These are phyloP conservation scores for Polydrusus cervinus DNA, from an alignment of 2,888 invertebrate species.

Conservation along the genomic window DNA sequence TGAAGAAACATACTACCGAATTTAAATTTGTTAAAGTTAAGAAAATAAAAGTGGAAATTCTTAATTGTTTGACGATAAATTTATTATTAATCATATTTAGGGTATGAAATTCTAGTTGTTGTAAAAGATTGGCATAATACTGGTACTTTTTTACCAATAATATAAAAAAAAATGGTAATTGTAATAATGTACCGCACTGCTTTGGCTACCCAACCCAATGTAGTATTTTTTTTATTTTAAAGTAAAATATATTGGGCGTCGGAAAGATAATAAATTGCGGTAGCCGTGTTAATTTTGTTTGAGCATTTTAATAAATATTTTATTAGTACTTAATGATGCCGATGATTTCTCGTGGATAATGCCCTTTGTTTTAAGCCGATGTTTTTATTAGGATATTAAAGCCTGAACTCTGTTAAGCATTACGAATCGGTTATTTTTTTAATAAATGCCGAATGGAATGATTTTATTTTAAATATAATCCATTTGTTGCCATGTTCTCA, in stretches of 20 bases:
- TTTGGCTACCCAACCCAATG: background rate
- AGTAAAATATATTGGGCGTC: slow-evolving; percentile 39
- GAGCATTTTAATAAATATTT: slow-evolving; percentile 49
- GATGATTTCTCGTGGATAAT: slow-evolving; percentile 36
- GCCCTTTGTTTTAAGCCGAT: slow-evolving; percentile 53
- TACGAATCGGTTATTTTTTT: slow-evolving; percentile 14
- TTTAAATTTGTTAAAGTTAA: too few relatives aligned
- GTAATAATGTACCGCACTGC: slow-evolving; percentile 23
- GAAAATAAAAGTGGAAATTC: too few relatives aligned
- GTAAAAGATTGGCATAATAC: too few relatives aligned
- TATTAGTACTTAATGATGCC: slow-evolving; percentile 49
- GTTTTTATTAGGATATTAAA: slow-evolving; percentile 36
- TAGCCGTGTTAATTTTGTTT: slow-evolving; percentile 55
- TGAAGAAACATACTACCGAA: too few relatives aligned
- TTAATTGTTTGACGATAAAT: too few relatives aligned
- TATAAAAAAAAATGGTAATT: background rate
- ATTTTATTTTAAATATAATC: too few relatives aligned
- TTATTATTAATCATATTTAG: too few relatives aligned
- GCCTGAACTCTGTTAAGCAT: slow-evolving; percentile 1
- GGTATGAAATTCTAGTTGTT: too few relatives aligned
- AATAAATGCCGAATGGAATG: background rate
- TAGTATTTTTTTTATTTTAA: slow-evolving; percentile 29
- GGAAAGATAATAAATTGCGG: slow-evolving; percentile 52
- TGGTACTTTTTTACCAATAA: too few relatives aligned
- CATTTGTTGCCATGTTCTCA: too few relatives aligned